Evolutionary conservation across 1,140 invertebrate species (phyloP).

Genomic region (Drosophila mauritiana): DNA sequence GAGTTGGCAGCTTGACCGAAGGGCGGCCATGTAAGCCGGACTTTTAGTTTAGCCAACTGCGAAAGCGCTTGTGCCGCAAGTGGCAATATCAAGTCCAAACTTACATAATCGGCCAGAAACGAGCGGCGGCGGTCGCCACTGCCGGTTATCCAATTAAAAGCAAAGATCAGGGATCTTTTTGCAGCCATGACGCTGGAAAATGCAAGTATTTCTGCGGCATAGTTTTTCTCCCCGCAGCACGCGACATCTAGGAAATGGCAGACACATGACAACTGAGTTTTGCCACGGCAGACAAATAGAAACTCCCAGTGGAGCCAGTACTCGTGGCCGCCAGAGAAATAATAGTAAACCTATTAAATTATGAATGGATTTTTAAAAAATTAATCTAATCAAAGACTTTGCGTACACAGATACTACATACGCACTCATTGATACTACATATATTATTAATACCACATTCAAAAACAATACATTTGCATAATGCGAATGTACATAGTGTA

Average conservation of each 20-base stretch:
- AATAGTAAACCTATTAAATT: neutral
- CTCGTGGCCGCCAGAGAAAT: conserved; percentile 1
- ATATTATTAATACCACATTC: too few species aligned
- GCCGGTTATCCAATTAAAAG: conserved; percentile 81
- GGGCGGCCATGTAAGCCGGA: conserved; percentile 13
- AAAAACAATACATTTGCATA: too few species aligned
- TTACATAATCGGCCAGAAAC: conserved; percentile 61
- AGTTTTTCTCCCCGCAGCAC: conserved; percentile 48
- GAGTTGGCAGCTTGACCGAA: conserved; percentile 39
- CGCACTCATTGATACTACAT: too few species aligned
- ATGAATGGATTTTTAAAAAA: neutral
- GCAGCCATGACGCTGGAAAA: conserved; percentile 38
- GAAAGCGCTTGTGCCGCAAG: conserved; percentile 51
- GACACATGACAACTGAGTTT: conserved; percentile 53
- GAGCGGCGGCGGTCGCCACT: conserved; percentile 39
- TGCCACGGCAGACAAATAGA: conserved; percentile 37
- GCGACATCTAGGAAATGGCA: conserved; percentile 79
- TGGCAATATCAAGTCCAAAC: conserved; percentile 80
- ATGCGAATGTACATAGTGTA: too few species aligned
- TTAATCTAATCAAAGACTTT: neutral
- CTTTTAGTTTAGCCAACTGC: conserved; percentile 12
- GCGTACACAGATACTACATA: too few species aligned
- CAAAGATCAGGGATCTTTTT: conserved; percentile 78
- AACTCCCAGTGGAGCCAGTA: conserved; percentile 12
- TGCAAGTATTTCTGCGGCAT: conserved; percentile 6